A percentile compares a stretch with the other conserved stretches of the same genome.
These are phyloP conservation scores for Leguminivora glycinivorella DNA, from an alignment of 1,140 invertebrate genomes.

Conservation along the genomic window DNA sequence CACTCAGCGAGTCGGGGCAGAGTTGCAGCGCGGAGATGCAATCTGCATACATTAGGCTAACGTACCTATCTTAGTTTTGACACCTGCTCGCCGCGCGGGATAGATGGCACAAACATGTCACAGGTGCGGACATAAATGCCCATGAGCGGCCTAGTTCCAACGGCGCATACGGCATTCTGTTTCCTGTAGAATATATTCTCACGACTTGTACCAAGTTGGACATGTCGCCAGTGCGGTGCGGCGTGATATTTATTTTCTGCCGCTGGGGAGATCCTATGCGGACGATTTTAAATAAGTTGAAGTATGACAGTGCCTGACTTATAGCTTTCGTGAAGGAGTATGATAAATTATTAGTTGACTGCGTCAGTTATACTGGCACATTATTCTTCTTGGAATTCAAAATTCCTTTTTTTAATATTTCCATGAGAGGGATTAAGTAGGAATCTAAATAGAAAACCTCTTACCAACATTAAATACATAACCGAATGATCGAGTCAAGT, in stretches of 20 bases:
- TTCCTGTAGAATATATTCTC: not conserved
- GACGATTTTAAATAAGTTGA: slow-evolving; percentile 50
- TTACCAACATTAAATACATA: slow-evolving; percentile 45
- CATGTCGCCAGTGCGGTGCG: slow-evolving; percentile 25
- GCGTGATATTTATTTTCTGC: slow-evolving; percentile 41
- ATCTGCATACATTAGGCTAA: slow-evolving; percentile 77
- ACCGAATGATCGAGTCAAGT: slow-evolving; percentile 50
- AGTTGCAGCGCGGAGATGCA: slow-evolving; percentile 58
- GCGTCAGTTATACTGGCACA: not conserved
- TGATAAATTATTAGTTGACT: slow-evolving; percentile 33
- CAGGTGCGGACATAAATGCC: slow-evolving; percentile 42
- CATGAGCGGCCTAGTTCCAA: not conserved
- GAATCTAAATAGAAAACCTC: too few species aligned
- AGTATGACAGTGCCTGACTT: slow-evolving; percentile 34
- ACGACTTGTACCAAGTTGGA: slow-evolving; percentile 47
- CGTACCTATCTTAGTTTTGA: slow-evolving; percentile 72
- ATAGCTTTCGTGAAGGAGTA: not conserved
- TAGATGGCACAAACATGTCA: slow-evolving; percentile 70
- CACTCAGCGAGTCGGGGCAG: slow-evolving; percentile 40
- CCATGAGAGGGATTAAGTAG: too few species aligned
- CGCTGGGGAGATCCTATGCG: slow-evolving; percentile 32
- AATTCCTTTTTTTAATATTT: too few species aligned
- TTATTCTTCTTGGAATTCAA: not conserved
- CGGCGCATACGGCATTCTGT: not conserved
- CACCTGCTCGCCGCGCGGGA: slow-evolving; percentile 66